phyloP scores from a whole-genome alignment of 53 echinoderm and acorn worm species.

The Paracentrotus lividus region DNA sequence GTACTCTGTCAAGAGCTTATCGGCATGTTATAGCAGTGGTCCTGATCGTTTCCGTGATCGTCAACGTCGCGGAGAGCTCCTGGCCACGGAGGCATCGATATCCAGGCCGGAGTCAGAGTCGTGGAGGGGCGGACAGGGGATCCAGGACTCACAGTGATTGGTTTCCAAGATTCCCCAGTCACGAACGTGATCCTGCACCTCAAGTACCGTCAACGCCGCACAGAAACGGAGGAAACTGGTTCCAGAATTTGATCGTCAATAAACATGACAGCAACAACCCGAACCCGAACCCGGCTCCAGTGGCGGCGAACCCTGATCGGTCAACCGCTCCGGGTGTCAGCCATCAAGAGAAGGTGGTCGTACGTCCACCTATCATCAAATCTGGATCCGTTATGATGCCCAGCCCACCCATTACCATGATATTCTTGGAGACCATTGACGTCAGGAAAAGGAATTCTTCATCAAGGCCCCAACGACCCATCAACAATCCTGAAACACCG shows the following conservation, averaged over 20 bases:
- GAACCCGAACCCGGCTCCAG: too few species aligned
- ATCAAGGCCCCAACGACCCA: neutral
- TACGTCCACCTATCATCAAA: slow-evolving; percentile 43
- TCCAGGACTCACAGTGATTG: neutral
- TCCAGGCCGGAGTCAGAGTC: neutral
- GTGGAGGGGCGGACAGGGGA: neutral
- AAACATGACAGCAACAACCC: slow-evolving; percentile 8
- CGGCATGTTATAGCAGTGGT: slow-evolving; percentile 19
- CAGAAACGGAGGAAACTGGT: slow-evolving; percentile 20
- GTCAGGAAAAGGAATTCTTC: slow-evolving; percentile 36
- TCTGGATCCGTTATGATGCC: slow-evolving; percentile 1
- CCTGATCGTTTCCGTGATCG: neutral
- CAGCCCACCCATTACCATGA: slow-evolving; percentile 19
- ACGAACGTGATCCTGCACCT: neutral
- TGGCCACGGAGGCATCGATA: neutral
- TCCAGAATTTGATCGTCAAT: slow-evolving; percentile 28
- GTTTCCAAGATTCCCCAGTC: neutral
- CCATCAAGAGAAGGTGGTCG: slow-evolving; percentile 8
- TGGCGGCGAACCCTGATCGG: too few species aligned
- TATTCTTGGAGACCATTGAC: slow-evolving; percentile 26
- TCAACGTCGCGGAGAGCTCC: slow-evolving; percentile 24
- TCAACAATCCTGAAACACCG: neutral
- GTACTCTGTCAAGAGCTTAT: neutral
- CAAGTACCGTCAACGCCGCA: neutral
- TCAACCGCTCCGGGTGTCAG: neutral